Base-by-base conservation (phyloP, 2,113 vertebrate genomes). In the Aix galericulata region DNA sequence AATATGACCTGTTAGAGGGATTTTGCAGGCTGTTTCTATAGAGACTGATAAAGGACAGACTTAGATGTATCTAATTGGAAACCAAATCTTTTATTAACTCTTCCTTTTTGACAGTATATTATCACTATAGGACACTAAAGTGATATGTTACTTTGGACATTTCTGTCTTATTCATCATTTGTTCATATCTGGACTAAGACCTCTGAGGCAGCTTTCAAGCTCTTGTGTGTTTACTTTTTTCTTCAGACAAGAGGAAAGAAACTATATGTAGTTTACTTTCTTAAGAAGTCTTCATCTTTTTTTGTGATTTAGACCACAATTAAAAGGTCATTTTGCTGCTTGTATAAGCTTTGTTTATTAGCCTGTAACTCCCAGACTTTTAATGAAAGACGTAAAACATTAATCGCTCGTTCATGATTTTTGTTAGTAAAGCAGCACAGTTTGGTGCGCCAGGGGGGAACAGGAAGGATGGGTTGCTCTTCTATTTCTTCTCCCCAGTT, bases 11-110 rank as follows among this genome's bases (percentile, higher is more conserved):
- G 67, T 87, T 97, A 94, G 96, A 97, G 90, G 84, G 95, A 86
- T 96, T 95, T 96, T 97, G 77, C 89, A 90, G 89, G 48, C 81
- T 81, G 82, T 98, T 98, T 97, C 91, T 96, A 82, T 95, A 96
- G 94, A 97, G 92, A 95, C 91, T 91, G 96, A 93, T 95, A 95
- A 96, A 86, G 53, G 31, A 46, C 75, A 86, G 82, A 87, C 82
- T 95, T 92, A 93, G 91, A 91, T 96, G 75, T 50, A 80, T 96
- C 88, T 96, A 91, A 95, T 85, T 94, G 50, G 82, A 93, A 97
- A 75, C 68, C 56, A 82, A 89, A 90, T 88, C 78, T 97, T 97
- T 89, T 89, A 89, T 85, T 93, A 94, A 84, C 38, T 86, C 60
- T 84, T 91, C 90, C 86, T 75, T 90, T 52, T 44, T 95, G 69